Percentiles rank a stretch among this genome's conserved stretches.
Conservation (phyloP, 2,113 vertebrate species). For the Rhadina sibilatrix region DNA sequence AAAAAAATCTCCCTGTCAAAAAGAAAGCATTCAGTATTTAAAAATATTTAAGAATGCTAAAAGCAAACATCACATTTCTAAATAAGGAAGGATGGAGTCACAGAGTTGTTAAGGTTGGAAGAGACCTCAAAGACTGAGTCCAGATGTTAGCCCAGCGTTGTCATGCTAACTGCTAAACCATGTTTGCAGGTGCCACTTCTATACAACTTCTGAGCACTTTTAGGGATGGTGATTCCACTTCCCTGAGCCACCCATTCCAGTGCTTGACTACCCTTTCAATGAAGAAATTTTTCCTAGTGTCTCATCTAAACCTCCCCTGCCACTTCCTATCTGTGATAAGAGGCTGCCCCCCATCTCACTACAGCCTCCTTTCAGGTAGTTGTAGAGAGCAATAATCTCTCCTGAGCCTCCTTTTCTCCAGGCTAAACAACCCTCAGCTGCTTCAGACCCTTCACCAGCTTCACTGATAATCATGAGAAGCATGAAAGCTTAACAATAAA, state of each 20-base stretch:
- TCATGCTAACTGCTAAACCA: not conserved
- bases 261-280: not conserved
- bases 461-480: not conserved
- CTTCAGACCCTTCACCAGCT: not conserved
- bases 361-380: not conserved
- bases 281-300: not conserved
- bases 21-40: not conserved
- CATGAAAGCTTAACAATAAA: not conserved
- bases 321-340: not conserved
- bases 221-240: not conserved
- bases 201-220: not conserved
- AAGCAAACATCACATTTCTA: not conserved
- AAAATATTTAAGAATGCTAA: not conserved
- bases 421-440: not conserved
- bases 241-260: not conserved
- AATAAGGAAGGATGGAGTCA: not conserved
- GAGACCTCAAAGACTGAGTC: not conserved
- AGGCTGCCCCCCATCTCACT: not conserved
- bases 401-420: not conserved
- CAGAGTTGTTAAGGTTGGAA: not conserved
- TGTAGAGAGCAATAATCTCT: not conserved
- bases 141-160: not conserved
- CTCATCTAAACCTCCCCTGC: not conserved
- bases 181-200: not conserved
- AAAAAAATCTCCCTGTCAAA: not conserved